Percentiles rank a stretch among this genome's conserved stretches.
Conservation (phyloP, 2,113 vertebrate species). For the Leuciscus idus region DNA sequence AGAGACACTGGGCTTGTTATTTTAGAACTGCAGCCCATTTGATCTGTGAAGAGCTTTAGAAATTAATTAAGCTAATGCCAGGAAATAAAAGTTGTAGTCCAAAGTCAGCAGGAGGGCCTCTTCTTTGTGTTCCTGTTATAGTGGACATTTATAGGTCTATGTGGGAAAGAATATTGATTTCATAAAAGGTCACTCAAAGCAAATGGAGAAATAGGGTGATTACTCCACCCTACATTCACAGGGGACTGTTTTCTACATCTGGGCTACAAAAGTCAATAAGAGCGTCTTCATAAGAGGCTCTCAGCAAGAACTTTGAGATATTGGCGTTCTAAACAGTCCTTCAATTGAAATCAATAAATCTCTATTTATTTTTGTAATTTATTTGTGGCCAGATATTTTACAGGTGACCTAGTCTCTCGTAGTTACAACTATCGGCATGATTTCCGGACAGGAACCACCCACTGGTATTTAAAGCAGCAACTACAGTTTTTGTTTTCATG, state of each 20-base stretch:
- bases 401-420: background rate
- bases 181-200: slow-evolving; percentile 70
- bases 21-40: slow-evolving; percentile 46
- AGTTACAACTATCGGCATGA: background rate
- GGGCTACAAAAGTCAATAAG: slow-evolving; percentile 42
- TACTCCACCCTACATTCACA: slow-evolving; percentile 44
- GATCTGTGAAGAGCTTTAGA: slow-evolving; percentile 58
- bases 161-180: slow-evolving; percentile 66
- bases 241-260: background rate
- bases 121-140: slow-evolving; percentile 40
- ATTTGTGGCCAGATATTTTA: slow-evolving; percentile 5
- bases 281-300: slow-evolving; percentile 46
- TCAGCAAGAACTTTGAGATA: slow-evolving; percentile 10
- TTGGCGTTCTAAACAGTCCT: slow-evolving; percentile 9
- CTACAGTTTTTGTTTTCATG: background rate
- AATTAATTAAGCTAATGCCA: slow-evolving; percentile 73
- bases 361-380: background rate
- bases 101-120: slow-evolving; percentile 39
- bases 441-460: background rate
- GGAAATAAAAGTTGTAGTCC: slow-evolving; percentile 50
- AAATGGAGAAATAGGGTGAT: slow-evolving; percentile 66
- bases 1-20: slow-evolving; percentile 39
- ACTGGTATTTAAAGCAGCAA: background rate
- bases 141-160: slow-evolving; percentile 65
- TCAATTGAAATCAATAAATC: slow-evolving; percentile 22